phyloP scores from a whole-genome alignment of 2,113 vertebrate species.

The Salvelinus fontinalis region DNA sequence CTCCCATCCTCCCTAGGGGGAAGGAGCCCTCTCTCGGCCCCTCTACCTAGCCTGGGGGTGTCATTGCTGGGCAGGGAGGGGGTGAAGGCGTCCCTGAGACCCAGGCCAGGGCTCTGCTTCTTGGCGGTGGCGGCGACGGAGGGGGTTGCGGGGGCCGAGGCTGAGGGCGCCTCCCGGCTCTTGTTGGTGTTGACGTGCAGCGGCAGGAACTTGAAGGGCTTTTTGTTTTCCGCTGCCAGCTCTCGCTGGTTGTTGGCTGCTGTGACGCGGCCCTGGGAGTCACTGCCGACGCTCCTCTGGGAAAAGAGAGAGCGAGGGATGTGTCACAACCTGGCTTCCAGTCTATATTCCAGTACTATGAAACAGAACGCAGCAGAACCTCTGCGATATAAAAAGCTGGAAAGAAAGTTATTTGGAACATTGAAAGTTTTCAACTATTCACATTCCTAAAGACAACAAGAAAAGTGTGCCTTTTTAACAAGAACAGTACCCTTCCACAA shows the following conservation, averaged over 20 bases:
- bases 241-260: constrained; percentile 99
- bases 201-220: constrained; percentile 93
- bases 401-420: no score
- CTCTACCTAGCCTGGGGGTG: constrained; percentile 67
- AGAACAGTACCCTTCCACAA: no score
- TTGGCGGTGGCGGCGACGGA: constrained; percentile 59
- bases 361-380: no score
- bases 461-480: no score
- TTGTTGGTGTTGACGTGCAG: constrained; percentile 96
- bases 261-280: constrained; percentile 96
- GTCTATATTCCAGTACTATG: no score
- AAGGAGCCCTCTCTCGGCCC: constrained; percentile 39
- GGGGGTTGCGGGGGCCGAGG: constrained; percentile 66
- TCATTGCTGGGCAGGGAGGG: constrained; percentile 78
- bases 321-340: no score
- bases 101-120: constrained; percentile 74
- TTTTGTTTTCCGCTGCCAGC: constrained; percentile 84
- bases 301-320: constrained; percentile 1
- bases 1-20: constrained; percentile 73
- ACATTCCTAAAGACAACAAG: no score
- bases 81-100: constrained; percentile 79
- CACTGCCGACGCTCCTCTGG: constrained; percentile 96
- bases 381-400: no score
- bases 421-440: no score
- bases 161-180: constrained; percentile 79